Conservation (phyloP, 2,113 vertebrate genomes). For the Xenopus tropicalis region DNA sequence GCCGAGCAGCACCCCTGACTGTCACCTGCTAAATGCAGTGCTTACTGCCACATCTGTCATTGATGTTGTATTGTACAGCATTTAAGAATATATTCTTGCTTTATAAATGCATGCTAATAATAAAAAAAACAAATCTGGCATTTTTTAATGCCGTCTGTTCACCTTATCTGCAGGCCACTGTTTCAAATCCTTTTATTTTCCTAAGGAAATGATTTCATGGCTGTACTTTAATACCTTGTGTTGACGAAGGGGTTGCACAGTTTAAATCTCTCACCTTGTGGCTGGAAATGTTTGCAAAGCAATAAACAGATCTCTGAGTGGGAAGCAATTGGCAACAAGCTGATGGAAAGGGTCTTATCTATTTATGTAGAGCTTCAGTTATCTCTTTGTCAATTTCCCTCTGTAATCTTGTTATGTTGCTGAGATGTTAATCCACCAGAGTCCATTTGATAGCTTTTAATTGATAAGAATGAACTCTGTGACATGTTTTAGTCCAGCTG, state of each 20-base stretch:
- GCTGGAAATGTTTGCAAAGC: slow-evolving; percentile 7
- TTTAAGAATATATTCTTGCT: too few species aligned
- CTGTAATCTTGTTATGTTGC: slow-evolving; percentile 2
- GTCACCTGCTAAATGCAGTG: too few species aligned
- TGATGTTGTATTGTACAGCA: too few species aligned
- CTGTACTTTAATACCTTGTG: background rate
- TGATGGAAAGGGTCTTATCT: background rate
- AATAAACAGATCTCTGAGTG: slow-evolving; percentile 16
- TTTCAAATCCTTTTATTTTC: too few species aligned
- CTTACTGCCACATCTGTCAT: too few species aligned
- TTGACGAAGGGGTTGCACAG: too few species aligned
- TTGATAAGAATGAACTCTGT: slow-evolving; percentile 18
- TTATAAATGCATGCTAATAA: too few species aligned
- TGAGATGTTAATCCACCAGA: slow-evolving; percentile 13
- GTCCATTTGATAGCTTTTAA: slow-evolving; percentile 1
- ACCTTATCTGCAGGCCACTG: too few species aligned
- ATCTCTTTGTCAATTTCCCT: slow-evolving; percentile 3
- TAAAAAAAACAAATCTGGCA: too few species aligned
- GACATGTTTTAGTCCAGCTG: background rate
- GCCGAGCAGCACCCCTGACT: too few species aligned
- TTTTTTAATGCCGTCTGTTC: too few species aligned
- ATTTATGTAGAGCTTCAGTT: slow-evolving; percentile 1
- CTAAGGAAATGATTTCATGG: background rate
- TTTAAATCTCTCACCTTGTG: slow-evolving; percentile 5
- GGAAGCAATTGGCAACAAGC: slow-evolving; percentile 5